Percentiles rank a stretch among this genome's conserved stretches.
phyloP scores from a whole-genome alignment of 2,797 vertebrate genomes.

The Sparidentex hasta region DNA sequence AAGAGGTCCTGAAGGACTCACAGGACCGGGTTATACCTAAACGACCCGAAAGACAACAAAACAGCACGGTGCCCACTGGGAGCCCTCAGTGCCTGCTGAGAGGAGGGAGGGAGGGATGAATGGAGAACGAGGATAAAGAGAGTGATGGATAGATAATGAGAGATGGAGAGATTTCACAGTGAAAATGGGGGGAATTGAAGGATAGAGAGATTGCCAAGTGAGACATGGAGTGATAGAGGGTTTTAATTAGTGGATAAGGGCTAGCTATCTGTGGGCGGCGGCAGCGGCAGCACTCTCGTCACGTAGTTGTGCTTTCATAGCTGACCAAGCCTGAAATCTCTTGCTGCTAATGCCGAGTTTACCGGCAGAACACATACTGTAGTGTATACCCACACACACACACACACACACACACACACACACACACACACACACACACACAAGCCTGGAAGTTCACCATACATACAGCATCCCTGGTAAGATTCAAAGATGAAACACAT shows the following conservation, averaged over 20 bases:
- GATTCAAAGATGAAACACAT: conserved; percentile 54
- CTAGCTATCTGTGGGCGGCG: conserved; percentile 74
- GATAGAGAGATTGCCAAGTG: conserved; percentile 78
- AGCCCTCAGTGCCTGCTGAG: conserved; percentile 25
- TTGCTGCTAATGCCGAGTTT: conserved; percentile 68
- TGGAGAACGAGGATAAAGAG: conserved; percentile 54
- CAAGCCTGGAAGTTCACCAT: conserved; percentile 23
- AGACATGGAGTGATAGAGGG: conserved; percentile 79
- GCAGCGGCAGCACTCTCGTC: conserved; percentile 69
- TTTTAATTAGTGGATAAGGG: conserved; percentile 84
- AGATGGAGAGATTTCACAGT: conserved; percentile 74
- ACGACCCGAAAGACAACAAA: conserved; percentile 70
- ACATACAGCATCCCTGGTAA: conserved; percentile 27
- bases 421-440: conserved; percentile 34
- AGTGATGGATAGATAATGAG: conserved; percentile 73
- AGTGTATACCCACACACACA: conserved; percentile 15
- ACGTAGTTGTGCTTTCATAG: conserved; percentile 83
- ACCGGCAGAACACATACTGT: conserved; percentile 70
- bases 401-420: conserved; percentile 20
- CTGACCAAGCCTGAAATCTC: conserved; percentile 84
- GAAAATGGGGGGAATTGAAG: conserved; percentile 70
- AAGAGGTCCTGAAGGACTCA: conserved; percentile 65
- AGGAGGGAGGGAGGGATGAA: conserved; percentile 38
- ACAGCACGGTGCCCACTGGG: conserved; percentile 61
- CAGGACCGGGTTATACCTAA: conserved; percentile 75